These are phyloP conservation scores for Bedellia somnulentella DNA, from an alignment of 2,888 invertebrate species.

Conservation along the genomic window DNA sequence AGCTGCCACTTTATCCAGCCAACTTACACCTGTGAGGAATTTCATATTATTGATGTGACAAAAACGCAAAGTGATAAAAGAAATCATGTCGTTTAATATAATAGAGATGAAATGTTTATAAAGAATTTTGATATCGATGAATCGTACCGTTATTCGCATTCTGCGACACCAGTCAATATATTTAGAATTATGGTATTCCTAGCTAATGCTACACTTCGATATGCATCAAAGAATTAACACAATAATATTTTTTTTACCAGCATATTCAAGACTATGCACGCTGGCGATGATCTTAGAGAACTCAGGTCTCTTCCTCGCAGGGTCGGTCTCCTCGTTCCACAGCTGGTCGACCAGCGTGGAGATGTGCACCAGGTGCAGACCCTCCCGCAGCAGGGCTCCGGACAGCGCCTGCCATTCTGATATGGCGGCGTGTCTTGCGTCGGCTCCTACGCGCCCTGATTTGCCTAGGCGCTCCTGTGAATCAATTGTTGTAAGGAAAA, in stretches of 20 bases:
- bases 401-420: slow-evolving; percentile 67
- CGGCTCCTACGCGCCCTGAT: slow-evolving; percentile 69
- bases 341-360: slow-evolving; percentile 76
- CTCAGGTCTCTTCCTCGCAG: slow-evolving; percentile 46
- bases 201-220: no score
- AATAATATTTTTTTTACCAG: slow-evolving; percentile 53
- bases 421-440: slow-evolving; percentile 72
- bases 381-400: slow-evolving; percentile 50
- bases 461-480: slow-evolving; percentile 29
- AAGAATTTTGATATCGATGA: background rate
- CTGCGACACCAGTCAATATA: no score
- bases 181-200: no score
- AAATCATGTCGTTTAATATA: no score
- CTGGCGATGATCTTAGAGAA: slow-evolving; percentile 65
- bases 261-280: slow-evolving; percentile 60
- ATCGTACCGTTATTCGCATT: no score
- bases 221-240: no score
- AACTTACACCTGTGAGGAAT: slow-evolving; percentile 58
- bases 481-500: no score
- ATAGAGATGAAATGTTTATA: no score
- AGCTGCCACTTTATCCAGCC: slow-evolving; percentile 74
- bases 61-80: background rate
- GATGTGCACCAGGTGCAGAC: slow-evolving; percentile 58
- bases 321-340: slow-evolving; percentile 65
- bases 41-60: slow-evolving; percentile 1